Base-by-base conservation (phyloP, 1,140 invertebrate genomes). In the Drosophila mayri region DNA sequence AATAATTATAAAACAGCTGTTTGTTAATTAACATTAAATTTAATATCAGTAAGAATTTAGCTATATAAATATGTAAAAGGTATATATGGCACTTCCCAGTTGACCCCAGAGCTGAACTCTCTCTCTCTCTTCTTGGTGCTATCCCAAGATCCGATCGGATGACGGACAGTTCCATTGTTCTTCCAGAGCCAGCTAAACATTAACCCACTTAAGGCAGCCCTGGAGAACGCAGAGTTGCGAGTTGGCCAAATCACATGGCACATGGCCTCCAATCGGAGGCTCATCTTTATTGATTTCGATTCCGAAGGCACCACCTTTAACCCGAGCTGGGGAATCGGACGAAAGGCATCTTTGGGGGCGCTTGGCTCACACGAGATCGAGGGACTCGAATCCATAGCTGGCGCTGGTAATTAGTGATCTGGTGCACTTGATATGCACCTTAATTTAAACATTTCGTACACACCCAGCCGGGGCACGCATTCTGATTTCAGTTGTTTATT, bases 371-470 rank as follows among this genome's bases (percentile, higher is more conserved):
- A 73, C 70, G 70, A 73, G 70, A 73, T 73, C 40, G 35, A 55
- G 57, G 40, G 49, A n/a, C 30, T 50, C 40, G 49, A 43, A 10
- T 30, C 60, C 49, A 52, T 59, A 77, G 85, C 85, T 90, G 85
- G 85, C 85, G 85, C 85, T 90, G 85, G 85, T 90, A 90, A 90
- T 90, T 90, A 90, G 85, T 85, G 85, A 90, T 90, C 85, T 90
- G 85, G 85, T 90, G 85, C 85, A 90, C 85, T 90, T 90, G 86
- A 90, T 90, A 90, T 85, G 70, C 78, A 85, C 81, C 85, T 90
- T 90, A 90, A 90, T 90, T 90, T 90, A 90, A 90, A 90, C 85
- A 90, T 90, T 90, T 90, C 81, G 85, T 90, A 90, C 85, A 90
- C 85, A 90, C 85, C 85, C 85, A 90, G 67, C 52, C 61, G 66